phyloP scores from a whole-genome alignment of 2,888 invertebrate genomes.

The Pycnomerus fuliginosus region DNA sequence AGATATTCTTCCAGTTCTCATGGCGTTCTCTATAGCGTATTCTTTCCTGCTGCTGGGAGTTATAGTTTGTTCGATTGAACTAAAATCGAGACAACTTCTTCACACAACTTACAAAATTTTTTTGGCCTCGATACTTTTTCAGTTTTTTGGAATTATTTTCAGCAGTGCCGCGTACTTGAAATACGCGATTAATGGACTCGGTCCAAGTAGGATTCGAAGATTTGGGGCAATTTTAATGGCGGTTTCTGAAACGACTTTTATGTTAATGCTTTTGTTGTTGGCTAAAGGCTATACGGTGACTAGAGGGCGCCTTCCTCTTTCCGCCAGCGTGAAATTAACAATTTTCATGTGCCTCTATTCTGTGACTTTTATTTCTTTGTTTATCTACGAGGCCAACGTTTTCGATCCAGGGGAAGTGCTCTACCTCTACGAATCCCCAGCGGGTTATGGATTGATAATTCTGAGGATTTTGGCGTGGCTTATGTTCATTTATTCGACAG shows the following conservation, averaged over 20 bases:
- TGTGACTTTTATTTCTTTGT: slow-evolving; percentile 71
- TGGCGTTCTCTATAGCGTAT: slow-evolving; percentile 73
- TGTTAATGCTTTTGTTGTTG: slow-evolving; percentile 76
- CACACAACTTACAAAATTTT: slow-evolving; percentile 89
- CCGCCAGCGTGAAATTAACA: slow-evolving; percentile 73
- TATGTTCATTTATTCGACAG: slow-evolving; percentile 67
- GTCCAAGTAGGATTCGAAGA: slow-evolving; percentile 55
- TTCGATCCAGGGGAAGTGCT: slow-evolving; percentile 91
- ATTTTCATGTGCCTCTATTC: slow-evolving; percentile 77
- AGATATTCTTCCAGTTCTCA: slow-evolving; percentile 84
- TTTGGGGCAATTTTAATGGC: slow-evolving; percentile 70
- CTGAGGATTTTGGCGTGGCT: slow-evolving; percentile 78
- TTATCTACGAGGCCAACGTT: slow-evolving; percentile 78
- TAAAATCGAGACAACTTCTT: slow-evolving; percentile 76
- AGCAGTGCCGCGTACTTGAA: slow-evolving; percentile 71
- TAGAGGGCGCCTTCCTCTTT: slow-evolving; percentile 71
- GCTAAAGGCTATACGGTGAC: slow-evolving; percentile 92
- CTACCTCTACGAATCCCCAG: slow-evolving; percentile 87
- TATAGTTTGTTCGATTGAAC: slow-evolving; percentile 71
- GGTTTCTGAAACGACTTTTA: slow-evolving; percentile 71
- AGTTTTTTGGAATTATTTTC: slow-evolving; percentile 69
- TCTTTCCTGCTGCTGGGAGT: slow-evolving; percentile 70
- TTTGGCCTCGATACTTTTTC: slow-evolving; percentile 67
- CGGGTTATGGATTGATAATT: slow-evolving; percentile 79
- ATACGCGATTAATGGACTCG: slow-evolving; percentile 74